Evolutionary conservation across 2,888 invertebrate genomes (phyloP).

Genomic region (Chromoteleia sp.): DNA sequence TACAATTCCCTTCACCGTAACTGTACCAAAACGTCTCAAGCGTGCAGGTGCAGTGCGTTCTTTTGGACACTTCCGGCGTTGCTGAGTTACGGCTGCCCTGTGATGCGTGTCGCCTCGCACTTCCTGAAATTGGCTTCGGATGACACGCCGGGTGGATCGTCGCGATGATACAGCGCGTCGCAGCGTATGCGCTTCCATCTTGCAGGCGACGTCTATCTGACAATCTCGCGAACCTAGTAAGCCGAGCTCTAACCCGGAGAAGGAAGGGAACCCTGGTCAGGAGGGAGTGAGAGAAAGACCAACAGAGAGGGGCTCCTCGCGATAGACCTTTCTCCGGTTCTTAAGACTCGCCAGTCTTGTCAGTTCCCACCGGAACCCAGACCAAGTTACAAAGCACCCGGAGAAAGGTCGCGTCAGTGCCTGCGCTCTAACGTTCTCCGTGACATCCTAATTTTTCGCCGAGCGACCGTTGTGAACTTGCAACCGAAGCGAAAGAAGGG

Average conservation of each 20-base stretch:
- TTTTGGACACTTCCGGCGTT: constrained; percentile 32
- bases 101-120: constrained; percentile 31
- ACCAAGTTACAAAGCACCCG: constrained; percentile 70
- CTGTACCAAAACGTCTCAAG: background rate
- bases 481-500: background rate
- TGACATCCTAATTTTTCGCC: constrained; percentile 9
- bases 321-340: constrained; percentile 71
- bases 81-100: constrained; percentile 13
- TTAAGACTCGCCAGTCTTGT: constrained; percentile 70
- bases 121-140: constrained; percentile 29
- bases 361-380: constrained; percentile 72
- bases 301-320: constrained; percentile 70
- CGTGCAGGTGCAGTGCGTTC: background rate
- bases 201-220: constrained; percentile 55
- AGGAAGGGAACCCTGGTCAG: constrained; percentile 67
- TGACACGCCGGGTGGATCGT: background rate
- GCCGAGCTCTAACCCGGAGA: constrained; percentile 55
- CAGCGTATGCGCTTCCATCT: constrained; percentile 52
- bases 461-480: background rate
- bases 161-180: constrained; percentile 7
- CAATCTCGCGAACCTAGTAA: constrained; percentile 49
- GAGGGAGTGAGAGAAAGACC: constrained; percentile 69
- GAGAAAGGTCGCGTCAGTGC: constrained; percentile 63
- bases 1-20: background rate
- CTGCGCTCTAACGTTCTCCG: constrained; percentile 17